phyloP scores from a whole-genome alignment of 2,113 vertebrate species.

The Vireo altiloquus region DNA sequence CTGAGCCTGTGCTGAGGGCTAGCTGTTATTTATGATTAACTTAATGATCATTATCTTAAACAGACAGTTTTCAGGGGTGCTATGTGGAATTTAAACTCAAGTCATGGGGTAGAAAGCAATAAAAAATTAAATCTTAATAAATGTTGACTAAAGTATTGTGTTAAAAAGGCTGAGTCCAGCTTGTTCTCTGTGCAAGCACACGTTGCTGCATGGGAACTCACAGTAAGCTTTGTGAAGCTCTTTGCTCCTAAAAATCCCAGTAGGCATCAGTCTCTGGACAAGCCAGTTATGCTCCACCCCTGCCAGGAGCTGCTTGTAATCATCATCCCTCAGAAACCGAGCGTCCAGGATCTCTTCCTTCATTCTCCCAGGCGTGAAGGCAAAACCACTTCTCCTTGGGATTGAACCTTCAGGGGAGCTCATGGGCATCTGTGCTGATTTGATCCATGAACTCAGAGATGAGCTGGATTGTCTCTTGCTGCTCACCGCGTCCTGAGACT shows the following conservation, averaged over 20 bases:
- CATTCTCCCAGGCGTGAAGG: neutral
- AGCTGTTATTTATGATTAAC: neutral
- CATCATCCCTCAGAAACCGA: conserved; percentile 73
- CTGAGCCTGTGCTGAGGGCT: neutral
- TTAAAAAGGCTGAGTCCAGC: neutral
- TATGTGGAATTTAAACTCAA: neutral
- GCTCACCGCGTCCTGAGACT: neutral
- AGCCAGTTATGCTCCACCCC: conserved; percentile 85
- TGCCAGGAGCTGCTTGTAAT: conserved; percentile 81
- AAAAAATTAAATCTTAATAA: neutral
- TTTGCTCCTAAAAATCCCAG: conserved; percentile 74
- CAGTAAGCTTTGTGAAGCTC: conserved; percentile 70
- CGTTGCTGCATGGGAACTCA: conserved; percentile 62
- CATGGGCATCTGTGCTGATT: neutral
- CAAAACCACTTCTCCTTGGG: conserved; percentile 27
- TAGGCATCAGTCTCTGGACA: conserved; percentile 72
- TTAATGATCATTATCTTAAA: neutral
- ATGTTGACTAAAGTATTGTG: neutral
- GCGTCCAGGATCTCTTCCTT: conserved; percentile 40
- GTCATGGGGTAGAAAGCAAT: neutral
- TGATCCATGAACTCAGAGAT: neutral
- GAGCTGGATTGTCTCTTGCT: conserved; percentile 42
- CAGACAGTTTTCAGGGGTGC: neutral
- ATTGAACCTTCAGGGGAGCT: conserved; percentile 28
- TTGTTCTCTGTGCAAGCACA: neutral